Evolutionary conservation across 2,888 invertebrate species (phyloP), one percentile per base, ranked within the genome.

Genomic region (Pimpla rufipes): DNA sequence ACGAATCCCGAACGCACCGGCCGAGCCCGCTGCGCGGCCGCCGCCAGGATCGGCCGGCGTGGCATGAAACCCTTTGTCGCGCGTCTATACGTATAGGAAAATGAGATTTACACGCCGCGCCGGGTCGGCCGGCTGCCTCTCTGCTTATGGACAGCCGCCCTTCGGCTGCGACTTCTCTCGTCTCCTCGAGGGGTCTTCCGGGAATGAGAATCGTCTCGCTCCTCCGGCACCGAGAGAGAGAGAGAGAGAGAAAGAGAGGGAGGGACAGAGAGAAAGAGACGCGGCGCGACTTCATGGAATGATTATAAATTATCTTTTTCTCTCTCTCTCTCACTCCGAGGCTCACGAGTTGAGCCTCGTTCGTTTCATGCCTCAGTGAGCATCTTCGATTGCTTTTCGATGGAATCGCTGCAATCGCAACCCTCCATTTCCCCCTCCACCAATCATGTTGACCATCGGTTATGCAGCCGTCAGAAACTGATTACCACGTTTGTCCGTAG

Each of bases 11-110:
- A 74, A 83, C 66, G 75, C 79, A 70, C 77, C 77, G 57, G 40
- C 57, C 52, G 70, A 45, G 50, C 57, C 73, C 42, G 21, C 42
- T 55, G 74, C 59, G 75, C 5, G 2, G 29, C 29, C 29, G 29
- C 70, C 23, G 55, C n/a, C 42, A 21, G 16, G 68, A 74, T 50
- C 68, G 70, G 47, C 55, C 50, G 50, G 40, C 29, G 70, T 78
- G 45, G 68, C 73, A 73, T 66, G 71, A 81, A 85, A 84, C 85
- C 85, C 85, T 85, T 85, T 82, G 85, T 84, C 84, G 82, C 77
- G 79, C 29, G 29, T 82, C 55, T 81, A 50, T 78, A 55, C 71
- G 76, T 85, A 80, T 83, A 83, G 80, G 78, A 81, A 84, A 80
- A 80, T 83, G 80, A 80, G 73, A 83, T 83, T 83, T 80, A 83